Evolutionary conservation across 2,797 vertebrate species (phyloP).

Genomic region (Fundulus diaphanus): DNA sequence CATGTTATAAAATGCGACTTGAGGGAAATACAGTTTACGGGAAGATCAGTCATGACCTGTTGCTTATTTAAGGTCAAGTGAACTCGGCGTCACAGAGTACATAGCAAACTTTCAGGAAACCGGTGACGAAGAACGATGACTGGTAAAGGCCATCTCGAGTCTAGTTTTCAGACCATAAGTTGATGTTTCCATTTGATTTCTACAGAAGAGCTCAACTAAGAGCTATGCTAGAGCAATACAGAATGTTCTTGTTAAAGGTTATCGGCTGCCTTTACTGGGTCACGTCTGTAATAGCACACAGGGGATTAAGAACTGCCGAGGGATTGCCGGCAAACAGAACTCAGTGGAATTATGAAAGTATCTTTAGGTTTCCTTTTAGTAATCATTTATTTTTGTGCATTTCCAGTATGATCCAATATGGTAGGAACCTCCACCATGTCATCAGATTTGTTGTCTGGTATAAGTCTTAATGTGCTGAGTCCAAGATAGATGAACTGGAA

Average conservation of each 20-base stretch:
- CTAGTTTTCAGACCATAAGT: conserved; percentile 17
- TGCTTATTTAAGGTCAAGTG: conserved; percentile 53
- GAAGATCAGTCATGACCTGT: conserved; percentile 54
- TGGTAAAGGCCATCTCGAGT: conserved; percentile 13
- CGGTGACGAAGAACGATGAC: conserved; percentile 41
- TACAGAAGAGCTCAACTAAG: neutral
- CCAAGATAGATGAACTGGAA: neutral
- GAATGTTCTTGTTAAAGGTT: conserved; percentile 34
- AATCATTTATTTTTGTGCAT: neutral
- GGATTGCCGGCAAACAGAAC: neutral
- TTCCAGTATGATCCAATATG: neutral
- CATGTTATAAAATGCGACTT: neutral
- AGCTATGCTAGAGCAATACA: conserved; percentile 6
- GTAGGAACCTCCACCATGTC: neutral
- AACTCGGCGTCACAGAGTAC: conserved; percentile 43
- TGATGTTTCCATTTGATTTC: conserved; percentile 26
- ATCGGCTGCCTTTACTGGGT: conserved; percentile 34
- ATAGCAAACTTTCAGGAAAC: conserved; percentile 31
- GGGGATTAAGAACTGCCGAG: conserved; percentile 9
- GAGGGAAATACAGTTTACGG: conserved; percentile 14
- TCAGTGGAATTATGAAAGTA: neutral
- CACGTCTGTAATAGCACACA: conserved; percentile 7
- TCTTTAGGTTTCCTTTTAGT: neutral
- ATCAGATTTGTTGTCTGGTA: neutral
- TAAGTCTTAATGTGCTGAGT: neutral